A percentile compares a stretch with the other conserved stretches of the same genome.
Conservation (phyloP, 2,888 invertebrate genomes). For the Cephonodes hylas region DNA sequence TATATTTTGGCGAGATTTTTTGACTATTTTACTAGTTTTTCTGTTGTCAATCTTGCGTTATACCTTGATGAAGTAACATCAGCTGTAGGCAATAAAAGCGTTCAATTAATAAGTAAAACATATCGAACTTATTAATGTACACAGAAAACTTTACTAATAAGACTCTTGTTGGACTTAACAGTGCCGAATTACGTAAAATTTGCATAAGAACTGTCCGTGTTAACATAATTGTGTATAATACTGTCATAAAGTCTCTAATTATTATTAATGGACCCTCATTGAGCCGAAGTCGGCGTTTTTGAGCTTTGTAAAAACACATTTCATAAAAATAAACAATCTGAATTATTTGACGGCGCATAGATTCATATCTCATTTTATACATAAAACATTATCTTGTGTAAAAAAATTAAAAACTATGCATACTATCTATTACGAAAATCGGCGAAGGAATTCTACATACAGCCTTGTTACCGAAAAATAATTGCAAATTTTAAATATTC, state of each 20-base stretch:
- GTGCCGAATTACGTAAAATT: conserved; percentile 3
- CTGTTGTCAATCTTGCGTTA: too few species aligned
- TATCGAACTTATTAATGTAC: neutral
- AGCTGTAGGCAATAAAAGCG: neutral
- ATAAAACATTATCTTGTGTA: neutral
- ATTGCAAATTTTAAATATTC: neutral
- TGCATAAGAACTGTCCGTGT: conserved; percentile 8
- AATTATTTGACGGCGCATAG: too few species aligned
- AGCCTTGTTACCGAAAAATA: neutral
- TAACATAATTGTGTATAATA: conserved; percentile 17
- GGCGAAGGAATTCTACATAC: neutral
- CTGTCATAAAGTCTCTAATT: conserved; percentile 33
- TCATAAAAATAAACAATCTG: neutral
- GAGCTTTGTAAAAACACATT: conserved; percentile 28
- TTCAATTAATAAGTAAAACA: neutral
- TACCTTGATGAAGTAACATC: neutral
- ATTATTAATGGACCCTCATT: conserved; percentile 26
- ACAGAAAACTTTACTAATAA: neutral
- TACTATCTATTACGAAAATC: neutral
- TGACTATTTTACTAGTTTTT: too few species aligned
- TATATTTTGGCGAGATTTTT: too few species aligned
- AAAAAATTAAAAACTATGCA: neutral
- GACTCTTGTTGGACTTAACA: neutral
- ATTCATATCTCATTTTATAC: too few species aligned
- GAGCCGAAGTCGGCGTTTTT: conserved; percentile 27